These are phyloP conservation scores for Venustoraphidia nigricollis DNA, from an alignment of 2,888 invertebrate species.

Conservation along the genomic window DNA sequence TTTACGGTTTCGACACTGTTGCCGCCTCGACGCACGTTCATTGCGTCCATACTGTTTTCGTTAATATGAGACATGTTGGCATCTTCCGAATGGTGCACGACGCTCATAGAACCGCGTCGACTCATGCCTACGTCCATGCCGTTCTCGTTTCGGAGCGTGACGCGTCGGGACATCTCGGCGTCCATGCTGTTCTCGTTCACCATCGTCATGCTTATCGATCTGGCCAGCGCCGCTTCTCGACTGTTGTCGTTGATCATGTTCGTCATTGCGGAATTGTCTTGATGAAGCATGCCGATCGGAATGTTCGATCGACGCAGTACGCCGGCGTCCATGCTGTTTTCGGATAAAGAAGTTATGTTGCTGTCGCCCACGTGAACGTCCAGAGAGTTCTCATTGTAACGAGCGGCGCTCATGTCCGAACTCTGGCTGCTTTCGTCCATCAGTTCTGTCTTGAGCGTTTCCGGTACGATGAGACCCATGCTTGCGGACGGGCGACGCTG, in stretches of 20 bases:
- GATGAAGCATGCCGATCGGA: slow-evolving; percentile 7
- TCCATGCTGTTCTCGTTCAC: slow-evolving; percentile 22
- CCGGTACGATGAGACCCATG: slow-evolving; percentile 33
- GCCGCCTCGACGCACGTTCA: slow-evolving; percentile 15
- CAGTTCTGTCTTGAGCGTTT: slow-evolving; percentile 45
- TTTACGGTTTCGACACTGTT: slow-evolving; percentile 6
- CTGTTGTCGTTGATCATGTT: slow-evolving; percentile 32
- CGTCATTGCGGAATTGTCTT: slow-evolving; percentile 17
- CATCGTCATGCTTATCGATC: slow-evolving; percentile 13
- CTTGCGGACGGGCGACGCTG: slow-evolving; percentile 45
- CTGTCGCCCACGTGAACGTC: slow-evolving; percentile 26
- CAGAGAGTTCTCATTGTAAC: slow-evolving; percentile 19
- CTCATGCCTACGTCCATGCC: slow-evolving; percentile 31
- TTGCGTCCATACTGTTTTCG: slow-evolving; percentile 22
- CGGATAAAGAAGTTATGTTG: slow-evolving; percentile 16
- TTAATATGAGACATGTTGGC: slow-evolving; percentile 17
- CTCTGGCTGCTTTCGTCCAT: slow-evolving; percentile 59
- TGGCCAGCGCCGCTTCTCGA: slow-evolving; percentile 17
- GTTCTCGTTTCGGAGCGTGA: slow-evolving; percentile 24
- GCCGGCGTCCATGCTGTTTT: slow-evolving; percentile 25
- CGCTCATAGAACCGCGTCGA: slow-evolving; percentile 17
- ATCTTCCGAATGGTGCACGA: slow-evolving; percentile 19
- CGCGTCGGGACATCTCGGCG: slow-evolving; percentile 17
- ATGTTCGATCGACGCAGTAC: slow-evolving; percentile 18
- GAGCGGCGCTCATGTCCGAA: slow-evolving; percentile 28